phyloP scores from a whole-genome alignment of 2,888 invertebrate species.

The Chymomyza caudatula region DNA sequence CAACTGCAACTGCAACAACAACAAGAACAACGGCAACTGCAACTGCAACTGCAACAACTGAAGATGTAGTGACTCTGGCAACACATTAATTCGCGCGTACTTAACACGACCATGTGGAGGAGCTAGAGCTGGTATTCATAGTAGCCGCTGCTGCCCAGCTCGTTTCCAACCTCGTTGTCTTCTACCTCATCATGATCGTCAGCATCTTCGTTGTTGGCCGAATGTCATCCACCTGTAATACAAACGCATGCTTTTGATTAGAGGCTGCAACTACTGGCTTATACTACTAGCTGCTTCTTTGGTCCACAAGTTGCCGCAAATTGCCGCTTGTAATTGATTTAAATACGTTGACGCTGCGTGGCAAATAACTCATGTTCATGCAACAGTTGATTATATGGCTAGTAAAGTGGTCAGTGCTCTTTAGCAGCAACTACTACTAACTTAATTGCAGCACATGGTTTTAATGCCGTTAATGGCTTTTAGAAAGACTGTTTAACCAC shows the following conservation, averaged over 20 bases:
- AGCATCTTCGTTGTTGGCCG: background rate
- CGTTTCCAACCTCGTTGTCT: constrained; percentile 31
- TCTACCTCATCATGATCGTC: background rate
- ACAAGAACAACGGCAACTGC: constrained; percentile 25
- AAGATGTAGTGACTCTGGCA: constrained; percentile 63
- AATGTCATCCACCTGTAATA: constrained; percentile 54
- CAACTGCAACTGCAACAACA: constrained; percentile 31
- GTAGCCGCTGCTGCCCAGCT: background rate
- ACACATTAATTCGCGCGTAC: constrained; percentile 73
- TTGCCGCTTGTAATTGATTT: constrained; percentile 74
- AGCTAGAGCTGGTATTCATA: constrained; percentile 8
- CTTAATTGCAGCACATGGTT: background rate
- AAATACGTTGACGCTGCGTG: constrained; percentile 73
- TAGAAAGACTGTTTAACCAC: background rate
- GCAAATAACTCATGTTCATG: constrained; percentile 64
- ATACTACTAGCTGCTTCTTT: background rate
- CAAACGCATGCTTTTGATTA: constrained; percentile 63
- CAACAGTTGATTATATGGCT: constrained; percentile 28
- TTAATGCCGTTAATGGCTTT: background rate
- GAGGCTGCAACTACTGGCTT: background rate
- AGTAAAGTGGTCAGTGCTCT: background rate
- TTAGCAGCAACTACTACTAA: constrained; percentile 6
- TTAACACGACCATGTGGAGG: constrained; percentile 52
- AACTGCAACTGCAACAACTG: constrained; percentile 43
- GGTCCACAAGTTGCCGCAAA: constrained; percentile 46